These are phyloP conservation scores for Monopis laevigella DNA, from an alignment of 2,888 invertebrate genomes.

Conservation along the genomic window DNA sequence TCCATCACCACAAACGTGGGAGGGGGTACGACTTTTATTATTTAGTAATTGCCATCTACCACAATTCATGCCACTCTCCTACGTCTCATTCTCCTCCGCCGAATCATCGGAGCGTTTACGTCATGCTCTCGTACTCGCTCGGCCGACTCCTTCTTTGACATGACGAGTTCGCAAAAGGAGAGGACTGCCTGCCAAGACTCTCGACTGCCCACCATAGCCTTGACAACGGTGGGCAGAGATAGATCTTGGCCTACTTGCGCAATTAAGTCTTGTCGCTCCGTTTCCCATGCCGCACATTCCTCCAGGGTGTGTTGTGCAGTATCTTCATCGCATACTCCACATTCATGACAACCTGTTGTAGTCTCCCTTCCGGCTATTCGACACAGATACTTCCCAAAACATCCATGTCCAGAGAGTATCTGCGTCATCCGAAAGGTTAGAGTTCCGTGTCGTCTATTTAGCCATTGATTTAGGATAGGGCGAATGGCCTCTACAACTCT, in stretches of 20 bases:
- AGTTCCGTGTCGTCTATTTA: not conserved
- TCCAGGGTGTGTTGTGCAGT: conserved; percentile 5
- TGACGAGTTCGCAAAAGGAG: not conserved
- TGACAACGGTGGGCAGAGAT: not conserved
- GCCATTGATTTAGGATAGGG: not conserved
- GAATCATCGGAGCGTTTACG: not conserved
- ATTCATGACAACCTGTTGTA: conserved; percentile 14
- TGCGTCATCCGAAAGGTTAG: conserved; percentile 11
- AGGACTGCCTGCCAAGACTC: conserved; percentile 8
- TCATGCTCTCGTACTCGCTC: too few species aligned
- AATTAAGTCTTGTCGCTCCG: not conserved
- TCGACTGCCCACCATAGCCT: not conserved
- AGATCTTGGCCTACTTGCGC: conserved; percentile 3
- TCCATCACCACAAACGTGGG: too few species aligned
- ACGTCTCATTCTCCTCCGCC: not conserved
- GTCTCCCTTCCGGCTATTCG: too few species aligned
- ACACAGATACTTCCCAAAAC: too few species aligned
- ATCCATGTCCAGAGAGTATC: conserved; percentile 21
- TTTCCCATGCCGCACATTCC: not conserved
- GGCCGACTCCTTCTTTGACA: too few species aligned
- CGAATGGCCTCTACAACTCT: not conserved
- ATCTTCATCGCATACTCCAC: conserved; percentile 8
- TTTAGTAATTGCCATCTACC: too few species aligned
- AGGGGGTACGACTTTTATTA: too few species aligned
- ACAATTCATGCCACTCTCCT: not conserved